phyloP scores from a whole-genome alignment of 2,113 vertebrate genomes.

The Leucopsar rothschildi region DNA sequence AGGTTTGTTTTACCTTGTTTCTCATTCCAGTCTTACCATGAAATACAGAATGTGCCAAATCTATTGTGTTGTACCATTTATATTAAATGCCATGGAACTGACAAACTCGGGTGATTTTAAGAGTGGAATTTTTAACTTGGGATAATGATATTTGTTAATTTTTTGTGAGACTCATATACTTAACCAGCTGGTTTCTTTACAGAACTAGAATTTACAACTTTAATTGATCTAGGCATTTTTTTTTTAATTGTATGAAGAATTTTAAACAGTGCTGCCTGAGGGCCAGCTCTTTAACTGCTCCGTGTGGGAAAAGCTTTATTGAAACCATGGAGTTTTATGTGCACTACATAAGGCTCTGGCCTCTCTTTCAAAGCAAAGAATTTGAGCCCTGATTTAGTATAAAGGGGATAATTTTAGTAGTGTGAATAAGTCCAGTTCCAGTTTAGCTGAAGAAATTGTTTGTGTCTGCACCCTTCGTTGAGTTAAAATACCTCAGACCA shows the following conservation, averaged over 20 bases:
- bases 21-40: constrained; percentile 18
- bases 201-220: neutral
- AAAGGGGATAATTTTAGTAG: neutral
- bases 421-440: neutral
- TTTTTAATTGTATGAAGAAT: neutral
- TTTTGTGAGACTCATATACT: neutral
- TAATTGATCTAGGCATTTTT: neutral
- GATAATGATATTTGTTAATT: neutral
- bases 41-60: constrained; percentile 8
- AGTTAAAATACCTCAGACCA: neutral
- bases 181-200: neutral
- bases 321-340: neutral
- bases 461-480: neutral
- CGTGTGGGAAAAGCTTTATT: neutral
- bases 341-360: neutral
- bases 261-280: neutral
- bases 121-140: neutral
- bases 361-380: neutral
- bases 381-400: neutral
- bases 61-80: neutral
- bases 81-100: constrained; percentile 9
- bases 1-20: constrained; percentile 31
- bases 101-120: neutral
- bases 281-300: neutral
- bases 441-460: neutral